Evolutionary conservation across 1,140 invertebrate genomes (phyloP), one percentile per base, ranked within the genome.

Genomic region (Sitobion miscanthi): DNA sequence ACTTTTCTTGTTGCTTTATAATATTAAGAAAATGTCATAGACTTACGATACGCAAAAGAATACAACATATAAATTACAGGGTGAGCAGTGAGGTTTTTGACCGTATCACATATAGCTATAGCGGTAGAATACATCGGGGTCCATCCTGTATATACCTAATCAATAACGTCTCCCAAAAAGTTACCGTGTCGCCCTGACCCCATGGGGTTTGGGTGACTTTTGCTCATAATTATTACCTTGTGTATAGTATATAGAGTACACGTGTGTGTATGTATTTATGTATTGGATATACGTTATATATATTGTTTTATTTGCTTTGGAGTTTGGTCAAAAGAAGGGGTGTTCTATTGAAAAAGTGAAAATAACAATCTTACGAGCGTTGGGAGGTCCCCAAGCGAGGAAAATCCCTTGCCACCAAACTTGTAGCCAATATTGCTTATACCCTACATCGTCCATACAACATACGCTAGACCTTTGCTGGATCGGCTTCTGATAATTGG

Each of bases 341-440:
- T 93, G 49, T 82, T 82, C 77, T 47, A 85, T 93, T 85, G 91
- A 93, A 85, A 85, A 93, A 93, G 82, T 86, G 91, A 93, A 93
- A 93, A 93, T 93, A 93, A 93, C 77, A 93, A 93, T 93, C 91
- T 93, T 93, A 93, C 49, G 91, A 93, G 91, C 91, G 69, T 42
- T 86, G 91, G 91, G 91, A 93, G 69, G 91, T 93, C 91, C 82
- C 91, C 82, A 21, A 93, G 91, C 82, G 82, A 86, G 14, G 85
- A 93, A 85, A 93, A 86, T 85, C 91, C 91, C 82, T 52, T 86
- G 82, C 35, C 82, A 47, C 91, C 38, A 92, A 87, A 92, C 62
- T 93, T 77, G 35, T 42, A 54, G 62, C 90, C 49, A 92, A 90
- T 87, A 82, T 91, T 91, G 54, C 54, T 91, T 87, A 69, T 85